Conservation (phyloP, 1,140 invertebrate species). For the Drosophila varians region DNA sequence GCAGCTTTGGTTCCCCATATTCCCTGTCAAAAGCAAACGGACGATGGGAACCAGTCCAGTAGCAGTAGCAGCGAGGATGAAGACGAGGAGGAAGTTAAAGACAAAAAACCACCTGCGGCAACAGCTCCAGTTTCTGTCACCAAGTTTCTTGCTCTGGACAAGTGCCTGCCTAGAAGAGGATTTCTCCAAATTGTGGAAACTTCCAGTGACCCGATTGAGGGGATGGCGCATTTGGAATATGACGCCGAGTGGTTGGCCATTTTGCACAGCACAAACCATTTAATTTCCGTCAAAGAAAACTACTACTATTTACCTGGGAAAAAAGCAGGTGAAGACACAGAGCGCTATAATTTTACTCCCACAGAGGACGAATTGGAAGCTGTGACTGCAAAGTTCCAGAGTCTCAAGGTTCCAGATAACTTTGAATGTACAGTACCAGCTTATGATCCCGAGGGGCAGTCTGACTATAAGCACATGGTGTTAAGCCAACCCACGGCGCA, state of each 20-base stretch:
- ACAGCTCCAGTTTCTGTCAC: slow-evolving; percentile 85
- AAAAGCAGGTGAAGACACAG: slow-evolving; percentile 85
- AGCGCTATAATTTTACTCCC: slow-evolving; percentile 90
- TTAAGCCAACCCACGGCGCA: slow-evolving; percentile 84
- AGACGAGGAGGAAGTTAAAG: slow-evolving; percentile 9
- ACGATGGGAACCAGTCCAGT: slow-evolving; percentile 6
- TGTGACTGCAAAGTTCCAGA: slow-evolving; percentile 88
- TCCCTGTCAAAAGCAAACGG: slow-evolving; percentile 35
- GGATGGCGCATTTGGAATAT: slow-evolving; percentile 88
- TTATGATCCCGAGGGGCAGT: slow-evolving; percentile 84
- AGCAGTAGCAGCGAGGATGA: slow-evolving; percentile 52
- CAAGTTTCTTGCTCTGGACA: slow-evolving; percentile 97
- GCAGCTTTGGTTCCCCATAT: slow-evolving; percentile 92
- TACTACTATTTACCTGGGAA: slow-evolving; percentile 92
- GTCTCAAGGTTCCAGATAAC: slow-evolving; percentile 89
- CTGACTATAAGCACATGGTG: slow-evolving; percentile 61
- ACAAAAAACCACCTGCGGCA: neutral
- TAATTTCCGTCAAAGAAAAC: slow-evolving; percentile 89
- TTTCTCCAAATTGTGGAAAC: slow-evolving; percentile 92
- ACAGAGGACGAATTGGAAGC: slow-evolving; percentile 89
- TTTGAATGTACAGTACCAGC: slow-evolving; percentile 90
- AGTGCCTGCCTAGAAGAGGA: slow-evolving; percentile 94
- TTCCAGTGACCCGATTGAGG: slow-evolving; percentile 33
- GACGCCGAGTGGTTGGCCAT: slow-evolving; percentile 98
- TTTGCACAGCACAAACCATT: slow-evolving; percentile 94